Percentiles rank a stretch among this genome's conserved stretches.
Evolutionary conservation across 2,797 vertebrate genomes (phyloP).

Genomic region (Tenualosa ilisha): DNA sequence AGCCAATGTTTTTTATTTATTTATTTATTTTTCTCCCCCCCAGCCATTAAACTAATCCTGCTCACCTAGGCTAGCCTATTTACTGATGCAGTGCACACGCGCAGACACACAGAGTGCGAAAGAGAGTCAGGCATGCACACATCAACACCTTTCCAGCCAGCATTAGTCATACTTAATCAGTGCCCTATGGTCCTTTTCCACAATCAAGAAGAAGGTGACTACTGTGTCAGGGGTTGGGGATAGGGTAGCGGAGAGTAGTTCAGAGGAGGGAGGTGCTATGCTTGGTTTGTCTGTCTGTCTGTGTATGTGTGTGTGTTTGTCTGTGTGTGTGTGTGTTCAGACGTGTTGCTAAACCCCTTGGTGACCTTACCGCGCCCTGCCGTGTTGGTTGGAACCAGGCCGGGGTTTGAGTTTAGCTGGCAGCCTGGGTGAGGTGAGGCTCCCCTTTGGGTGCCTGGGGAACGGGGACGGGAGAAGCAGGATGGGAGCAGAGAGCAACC

Average conservation of each 20-base stretch:
- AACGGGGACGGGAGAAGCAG: background rate
- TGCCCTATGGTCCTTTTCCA: constrained; percentile 14
- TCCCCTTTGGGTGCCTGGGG: background rate
- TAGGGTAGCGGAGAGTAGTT: background rate
- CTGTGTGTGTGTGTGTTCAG: background rate
- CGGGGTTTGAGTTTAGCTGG: background rate
- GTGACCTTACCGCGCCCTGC: background rate
- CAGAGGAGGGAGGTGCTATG: background rate
- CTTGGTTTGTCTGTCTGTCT: background rate
- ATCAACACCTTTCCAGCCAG: constrained; percentile 29
- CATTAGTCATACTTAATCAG: constrained; percentile 26
- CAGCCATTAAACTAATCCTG: background rate
- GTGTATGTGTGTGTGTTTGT: background rate
- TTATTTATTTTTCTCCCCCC: background rate
- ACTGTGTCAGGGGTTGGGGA: background rate
- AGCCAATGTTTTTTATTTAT: background rate
- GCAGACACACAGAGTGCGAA: constrained; percentile 13
- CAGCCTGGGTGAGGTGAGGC: background rate
- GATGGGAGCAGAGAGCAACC: background rate
- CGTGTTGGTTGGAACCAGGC: background rate
- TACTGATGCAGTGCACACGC: background rate
- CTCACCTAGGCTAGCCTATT: background rate
- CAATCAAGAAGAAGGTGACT: constrained; percentile 7
- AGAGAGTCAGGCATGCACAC: constrained; percentile 15
- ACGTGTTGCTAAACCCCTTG: background rate